These are phyloP conservation scores for Pseudocheirus occidentalis DNA, from an alignment of 2,797 vertebrate genomes.

Conservation along the genomic window DNA sequence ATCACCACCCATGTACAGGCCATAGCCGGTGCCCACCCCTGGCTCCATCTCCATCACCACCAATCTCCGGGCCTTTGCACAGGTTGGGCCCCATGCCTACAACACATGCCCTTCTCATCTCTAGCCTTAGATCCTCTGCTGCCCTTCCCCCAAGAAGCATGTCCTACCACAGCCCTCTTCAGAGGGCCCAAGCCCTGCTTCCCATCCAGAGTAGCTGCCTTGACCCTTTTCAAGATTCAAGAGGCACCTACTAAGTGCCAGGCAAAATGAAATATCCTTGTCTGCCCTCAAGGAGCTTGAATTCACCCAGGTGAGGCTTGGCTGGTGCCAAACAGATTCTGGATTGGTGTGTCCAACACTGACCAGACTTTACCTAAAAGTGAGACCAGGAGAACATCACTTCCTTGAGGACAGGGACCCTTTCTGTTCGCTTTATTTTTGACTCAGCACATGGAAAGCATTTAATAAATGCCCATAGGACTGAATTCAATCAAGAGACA, in stretches of 20 bases:
- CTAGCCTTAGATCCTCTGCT: neutral
- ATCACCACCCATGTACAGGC: neutral
- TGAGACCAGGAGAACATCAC: neutral
- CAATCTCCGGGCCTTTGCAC: neutral
- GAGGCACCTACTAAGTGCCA: neutral
- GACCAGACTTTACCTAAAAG: neutral
- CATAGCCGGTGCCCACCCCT: neutral
- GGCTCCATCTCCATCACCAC: neutral
- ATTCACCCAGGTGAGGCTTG: neutral
- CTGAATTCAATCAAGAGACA: neutral
- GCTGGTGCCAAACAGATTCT: neutral
- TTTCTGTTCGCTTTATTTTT: neutral
- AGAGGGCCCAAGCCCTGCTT: neutral
- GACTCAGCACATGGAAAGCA: neutral
- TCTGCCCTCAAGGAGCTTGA: neutral
- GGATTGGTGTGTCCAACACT: neutral
- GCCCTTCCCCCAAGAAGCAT: neutral
- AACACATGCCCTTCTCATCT: neutral
- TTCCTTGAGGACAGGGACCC: neutral
- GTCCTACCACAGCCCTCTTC: neutral
- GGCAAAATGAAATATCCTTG: neutral
- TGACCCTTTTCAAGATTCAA: neutral
- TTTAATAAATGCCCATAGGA: neutral
- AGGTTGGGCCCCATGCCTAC: neutral
- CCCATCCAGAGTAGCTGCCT: neutral